Percentiles rank a stretch among this genome's conserved stretches.
These are phyloP conservation scores for Holacanthus passer DNA, from an alignment of 2,113 vertebrate genomes.

Conservation along the genomic window DNA sequence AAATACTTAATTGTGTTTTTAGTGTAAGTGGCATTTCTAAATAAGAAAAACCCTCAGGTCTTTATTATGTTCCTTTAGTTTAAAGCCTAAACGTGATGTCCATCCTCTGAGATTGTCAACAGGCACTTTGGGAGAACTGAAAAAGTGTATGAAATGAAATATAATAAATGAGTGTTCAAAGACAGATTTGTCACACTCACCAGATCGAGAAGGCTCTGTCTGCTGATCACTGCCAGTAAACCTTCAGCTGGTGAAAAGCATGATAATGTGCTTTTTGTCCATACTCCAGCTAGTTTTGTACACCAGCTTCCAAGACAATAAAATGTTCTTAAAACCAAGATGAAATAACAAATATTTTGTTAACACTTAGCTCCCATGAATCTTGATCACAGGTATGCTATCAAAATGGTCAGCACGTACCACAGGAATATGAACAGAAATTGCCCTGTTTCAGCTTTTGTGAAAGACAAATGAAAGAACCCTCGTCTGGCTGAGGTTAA, in stretches of 20 bases:
- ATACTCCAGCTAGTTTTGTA: neutral
- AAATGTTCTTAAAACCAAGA: slow-evolving; percentile 7
- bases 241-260: no score
- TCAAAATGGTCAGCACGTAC: neutral
- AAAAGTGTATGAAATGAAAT: no score
- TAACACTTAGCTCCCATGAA: neutral
- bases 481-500: neutral
- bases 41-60: neutral
- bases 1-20: neutral
- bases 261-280: neutral
- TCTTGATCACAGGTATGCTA: neutral
- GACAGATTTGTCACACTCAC: neutral
- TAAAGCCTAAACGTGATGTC: neutral
- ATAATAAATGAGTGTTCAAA: neutral
- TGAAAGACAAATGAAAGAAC: neutral
- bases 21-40: neutral
- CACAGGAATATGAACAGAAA: neutral
- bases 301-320: neutral
- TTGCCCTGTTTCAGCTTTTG: neutral
- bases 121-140: neutral
- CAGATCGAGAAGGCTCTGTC: neutral
- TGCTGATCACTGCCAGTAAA: neutral
- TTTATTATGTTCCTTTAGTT: neutral
- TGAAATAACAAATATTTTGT: neutral
- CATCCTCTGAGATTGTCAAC: neutral